Percentiles rank a stretch among this genome's conserved stretches.
phyloP scores from a whole-genome alignment of 2,888 invertebrate genomes.

The Andricus curvator region DNA sequence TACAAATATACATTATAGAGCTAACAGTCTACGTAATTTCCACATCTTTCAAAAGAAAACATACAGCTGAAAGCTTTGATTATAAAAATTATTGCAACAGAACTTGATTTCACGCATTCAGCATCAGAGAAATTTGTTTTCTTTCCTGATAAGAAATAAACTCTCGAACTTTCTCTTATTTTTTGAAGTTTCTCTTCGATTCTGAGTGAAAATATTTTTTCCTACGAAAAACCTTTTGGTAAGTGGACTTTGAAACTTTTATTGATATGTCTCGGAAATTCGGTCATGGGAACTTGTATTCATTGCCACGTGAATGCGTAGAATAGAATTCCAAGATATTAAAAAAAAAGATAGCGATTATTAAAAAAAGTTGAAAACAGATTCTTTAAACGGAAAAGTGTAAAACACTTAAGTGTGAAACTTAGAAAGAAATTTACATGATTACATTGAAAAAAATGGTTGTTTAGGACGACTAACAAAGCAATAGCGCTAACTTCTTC shows the following conservation, averaged over 20 bases:
- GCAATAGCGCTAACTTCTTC: too few species aligned
- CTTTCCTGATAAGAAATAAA: neutral
- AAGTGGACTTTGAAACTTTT: slow-evolving; percentile 45
- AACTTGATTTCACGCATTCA: slow-evolving; percentile 35
- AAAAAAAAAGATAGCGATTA: neutral
- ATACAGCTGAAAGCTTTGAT: slow-evolving; percentile 67
- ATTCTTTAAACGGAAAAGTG: neutral
- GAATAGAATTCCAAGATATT: neutral
- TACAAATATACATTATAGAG: slow-evolving; percentile 56
- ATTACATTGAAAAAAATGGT: neutral
- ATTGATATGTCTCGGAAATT: slow-evolving; percentile 64
- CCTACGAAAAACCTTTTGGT: slow-evolving; percentile 43
- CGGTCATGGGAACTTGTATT: slow-evolving; percentile 59
- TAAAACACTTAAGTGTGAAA: neutral
- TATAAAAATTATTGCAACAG: slow-evolving; percentile 66
- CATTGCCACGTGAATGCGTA: slow-evolving; percentile 44
- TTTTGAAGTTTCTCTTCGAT: neutral
- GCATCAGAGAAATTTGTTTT: slow-evolving; percentile 26
- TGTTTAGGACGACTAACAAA: too few species aligned
- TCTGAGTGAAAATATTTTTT: slow-evolving; percentile 45
- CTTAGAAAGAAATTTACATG: neutral
- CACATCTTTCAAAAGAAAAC: slow-evolving; percentile 47
- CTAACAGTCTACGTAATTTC: slow-evolving; percentile 44
- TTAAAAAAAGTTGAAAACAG: neutral
- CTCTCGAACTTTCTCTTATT: neutral